Evolutionary conservation across 2,888 invertebrate species (phyloP).

Genomic region (Papilio gigon): DNA sequence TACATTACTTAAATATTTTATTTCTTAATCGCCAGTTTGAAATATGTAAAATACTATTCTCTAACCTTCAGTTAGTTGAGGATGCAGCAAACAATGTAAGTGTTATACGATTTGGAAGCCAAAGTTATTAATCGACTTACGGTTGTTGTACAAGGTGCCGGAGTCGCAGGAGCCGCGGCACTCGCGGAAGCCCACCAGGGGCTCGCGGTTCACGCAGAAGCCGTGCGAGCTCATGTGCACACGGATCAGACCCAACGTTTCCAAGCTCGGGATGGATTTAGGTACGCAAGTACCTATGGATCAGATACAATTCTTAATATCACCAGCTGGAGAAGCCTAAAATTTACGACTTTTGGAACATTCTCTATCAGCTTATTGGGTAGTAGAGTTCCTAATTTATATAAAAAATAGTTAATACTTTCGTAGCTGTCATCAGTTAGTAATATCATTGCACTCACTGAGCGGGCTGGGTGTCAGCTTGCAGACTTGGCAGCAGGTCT

Average conservation of each 20-base stretch:
- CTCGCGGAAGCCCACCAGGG: slow-evolving; percentile 84
- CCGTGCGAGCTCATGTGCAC: slow-evolving; percentile 78
- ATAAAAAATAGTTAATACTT: no score
- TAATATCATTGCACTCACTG: slow-evolving; percentile 63
- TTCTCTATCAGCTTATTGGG: not conserved
- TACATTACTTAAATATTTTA: no score
- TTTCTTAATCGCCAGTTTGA: no score
- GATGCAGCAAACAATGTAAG: no score
- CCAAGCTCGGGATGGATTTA: slow-evolving; percentile 72
- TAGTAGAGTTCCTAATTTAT: no score
- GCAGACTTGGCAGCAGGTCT: slow-evolving; percentile 87
- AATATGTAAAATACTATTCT: no score
- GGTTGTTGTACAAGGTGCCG: slow-evolving; percentile 85
- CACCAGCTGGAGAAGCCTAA: not conserved
- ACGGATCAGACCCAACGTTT: slow-evolving; percentile 83
- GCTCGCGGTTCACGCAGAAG: slow-evolving; percentile 83
- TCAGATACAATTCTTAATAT: not conserved
- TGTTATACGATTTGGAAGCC: no score
- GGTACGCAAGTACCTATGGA: slow-evolving; percentile 81
- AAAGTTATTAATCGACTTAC: slow-evolving; percentile 80
- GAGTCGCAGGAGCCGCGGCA: slow-evolving; percentile 88
- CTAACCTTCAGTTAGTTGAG: no score
- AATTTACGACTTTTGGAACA: not conserved
- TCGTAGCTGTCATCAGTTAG: not conserved
- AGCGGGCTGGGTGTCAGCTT: slow-evolving; percentile 74